Evolutionary conservation across 2,113 vertebrate species (phyloP).

Genomic region (Piprites chloris): DNA sequence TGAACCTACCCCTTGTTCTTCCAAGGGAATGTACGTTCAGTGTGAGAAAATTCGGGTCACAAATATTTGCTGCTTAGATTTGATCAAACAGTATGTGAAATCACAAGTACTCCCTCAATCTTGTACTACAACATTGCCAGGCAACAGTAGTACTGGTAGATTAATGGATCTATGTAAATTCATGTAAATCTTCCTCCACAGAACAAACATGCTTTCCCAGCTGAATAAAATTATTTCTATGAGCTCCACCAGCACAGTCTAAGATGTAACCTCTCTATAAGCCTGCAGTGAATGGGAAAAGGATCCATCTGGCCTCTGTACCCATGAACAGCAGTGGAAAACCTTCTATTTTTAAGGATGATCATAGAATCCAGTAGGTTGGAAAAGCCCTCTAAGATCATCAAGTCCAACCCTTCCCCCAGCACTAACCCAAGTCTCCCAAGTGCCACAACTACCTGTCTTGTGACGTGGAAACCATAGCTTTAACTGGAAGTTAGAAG

Average conservation of each 20-base stretch:
- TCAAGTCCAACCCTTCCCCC: fast-evolving
- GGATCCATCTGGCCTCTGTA: neutral
- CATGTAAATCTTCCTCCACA: neutral
- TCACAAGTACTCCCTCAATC: neutral
- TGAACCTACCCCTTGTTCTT: neutral
- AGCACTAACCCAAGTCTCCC: neutral
- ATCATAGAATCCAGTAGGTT: neutral
- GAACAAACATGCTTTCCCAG: neutral
- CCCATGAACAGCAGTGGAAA: neutral
- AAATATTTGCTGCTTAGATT: neutral
- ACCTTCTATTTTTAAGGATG: neutral
- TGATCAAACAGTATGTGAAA: neutral
- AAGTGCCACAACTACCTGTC: neutral
- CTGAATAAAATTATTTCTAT: neutral
- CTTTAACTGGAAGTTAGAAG: neutral
- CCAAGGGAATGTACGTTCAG: neutral
- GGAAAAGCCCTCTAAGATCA: neutral
- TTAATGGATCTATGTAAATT: neutral
- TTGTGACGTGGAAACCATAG: neutral
- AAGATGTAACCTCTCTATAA: neutral
- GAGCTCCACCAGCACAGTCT: neutral
- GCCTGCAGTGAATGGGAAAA: neutral
- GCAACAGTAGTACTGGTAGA: neutral
- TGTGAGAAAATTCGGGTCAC: neutral
- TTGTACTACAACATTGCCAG: neutral